phyloP scores from a whole-genome alignment of 2,797 vertebrate species.

The Anableps anableps region DNA sequence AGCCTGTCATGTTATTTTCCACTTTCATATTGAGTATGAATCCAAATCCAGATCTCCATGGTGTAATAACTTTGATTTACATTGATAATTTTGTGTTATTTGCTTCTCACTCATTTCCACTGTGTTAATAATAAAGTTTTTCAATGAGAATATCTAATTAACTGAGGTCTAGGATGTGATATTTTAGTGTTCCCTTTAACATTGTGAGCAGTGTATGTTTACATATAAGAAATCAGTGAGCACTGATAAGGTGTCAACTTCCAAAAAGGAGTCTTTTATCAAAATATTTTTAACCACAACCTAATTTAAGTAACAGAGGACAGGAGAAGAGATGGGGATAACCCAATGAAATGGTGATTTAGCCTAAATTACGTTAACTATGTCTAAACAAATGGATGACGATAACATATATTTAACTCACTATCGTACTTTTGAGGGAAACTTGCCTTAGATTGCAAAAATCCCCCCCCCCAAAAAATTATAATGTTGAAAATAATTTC shows the following conservation, averaged over 20 bases:
- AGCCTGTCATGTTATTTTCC: no score
- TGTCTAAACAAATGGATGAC: neutral
- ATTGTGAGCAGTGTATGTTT: no score
- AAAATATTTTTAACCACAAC: neutral
- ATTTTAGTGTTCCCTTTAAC: no score
- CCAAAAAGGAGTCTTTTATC: neutral
- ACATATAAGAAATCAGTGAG: neutral
- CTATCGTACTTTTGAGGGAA: neutral
- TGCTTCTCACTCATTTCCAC: no score
- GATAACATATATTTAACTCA: neutral
- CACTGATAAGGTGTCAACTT: neutral
- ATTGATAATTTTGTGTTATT: no score
- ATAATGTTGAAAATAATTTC: neutral
- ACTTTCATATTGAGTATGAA: no score
- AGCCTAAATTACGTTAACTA: neutral
- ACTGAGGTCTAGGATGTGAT: no score
- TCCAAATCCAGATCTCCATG: no score
- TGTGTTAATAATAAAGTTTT: no score
- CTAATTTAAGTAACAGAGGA: neutral
- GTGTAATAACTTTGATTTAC: no score
- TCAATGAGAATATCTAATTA: no score
- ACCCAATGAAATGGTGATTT: neutral
- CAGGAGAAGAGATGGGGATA: neutral
- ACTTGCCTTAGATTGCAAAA: neutral
- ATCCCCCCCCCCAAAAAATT: no score